Base-by-base conservation (phyloP, 1,140 invertebrate genomes). In the Xylocopa sonorina region DNA sequence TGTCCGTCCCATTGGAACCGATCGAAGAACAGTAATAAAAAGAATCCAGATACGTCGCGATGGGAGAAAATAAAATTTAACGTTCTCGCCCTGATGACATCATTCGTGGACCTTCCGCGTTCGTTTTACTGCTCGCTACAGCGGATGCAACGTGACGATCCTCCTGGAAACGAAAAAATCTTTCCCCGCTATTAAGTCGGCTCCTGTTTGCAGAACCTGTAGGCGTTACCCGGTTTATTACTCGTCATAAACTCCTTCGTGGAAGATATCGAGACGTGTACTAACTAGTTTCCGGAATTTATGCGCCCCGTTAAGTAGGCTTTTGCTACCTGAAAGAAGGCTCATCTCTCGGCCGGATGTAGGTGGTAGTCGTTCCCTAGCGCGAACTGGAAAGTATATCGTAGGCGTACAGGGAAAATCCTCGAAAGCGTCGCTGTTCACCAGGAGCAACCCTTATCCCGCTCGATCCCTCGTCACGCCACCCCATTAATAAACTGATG, bases 221-320 rank as follows among this genome's bases (percentile, higher is more conserved):
- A 69, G 48, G 50, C 32, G 48, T 53, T 69, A n/a, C n/a, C n/a
- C 16, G 18, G 66, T 69, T 69, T 69, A 69, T 69, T 53, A 51
- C 66, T 53, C 9, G 48, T 53, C 66, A 32, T 69, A 69, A 69
- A 69, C 48, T 69, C 32, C 21, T 50, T 34, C 66, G 6, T n/a
- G 29, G 6, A 24, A 53, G 48, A 63, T 63, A 63, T 68, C 46
- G 29, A 32, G 34, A 53, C 50, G 32, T 21, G 50, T 53, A 34
- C 32, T 53, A 69, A 69, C 32, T 51, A 51, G 66, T 34, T 69
- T 32, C n/a, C 12, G 66, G 66, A 69, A 69, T 69, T 69, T 69
- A 69, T 69, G 66, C 50, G 32, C n/a, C 32, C n/a, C 66, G 66
- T 69, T 53, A 69, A 53, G 48, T 51, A 69, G 32, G 48, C 66